Percentiles rank a stretch among this genome's conserved stretches.
Evolutionary conservation across 1,140 invertebrate genomes (phyloP).

Genomic region (Polypedilum vanderplanki): DNA sequence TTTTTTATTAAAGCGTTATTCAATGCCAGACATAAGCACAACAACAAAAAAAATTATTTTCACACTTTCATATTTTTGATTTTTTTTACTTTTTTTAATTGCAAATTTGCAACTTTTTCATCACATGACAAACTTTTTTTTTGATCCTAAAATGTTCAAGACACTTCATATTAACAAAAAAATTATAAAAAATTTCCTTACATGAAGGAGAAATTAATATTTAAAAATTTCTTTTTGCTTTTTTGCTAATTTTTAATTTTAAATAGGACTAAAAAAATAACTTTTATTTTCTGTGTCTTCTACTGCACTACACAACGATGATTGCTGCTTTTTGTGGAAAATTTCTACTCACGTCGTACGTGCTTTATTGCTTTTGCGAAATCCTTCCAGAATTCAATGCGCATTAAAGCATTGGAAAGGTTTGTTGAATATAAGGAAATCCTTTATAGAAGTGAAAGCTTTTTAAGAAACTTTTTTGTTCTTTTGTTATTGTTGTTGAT

Average conservation of each 20-base stretch:
- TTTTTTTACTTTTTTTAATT: not conserved
- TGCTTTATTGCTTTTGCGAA: not conserved
- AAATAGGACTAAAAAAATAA: not conserved
- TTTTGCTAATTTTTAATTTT: not conserved
- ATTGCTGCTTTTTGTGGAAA: too few relatives aligned
- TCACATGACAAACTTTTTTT: not conserved
- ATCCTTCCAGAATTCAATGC: not conserved
- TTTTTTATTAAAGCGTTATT: not conserved
- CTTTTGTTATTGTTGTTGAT: not conserved
- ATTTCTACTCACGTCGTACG: not conserved
- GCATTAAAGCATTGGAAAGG: constrained; percentile 3
- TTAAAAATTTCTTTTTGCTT: too few relatives aligned
- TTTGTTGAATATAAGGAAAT: not conserved
- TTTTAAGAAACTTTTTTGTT: not conserved
- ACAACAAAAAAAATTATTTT: not conserved
- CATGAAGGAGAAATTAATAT: too few relatives aligned
- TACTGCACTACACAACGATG: not conserved
- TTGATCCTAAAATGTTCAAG: not conserved
- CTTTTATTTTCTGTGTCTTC: not conserved
- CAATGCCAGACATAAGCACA: not conserved
- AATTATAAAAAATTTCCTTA: not conserved
- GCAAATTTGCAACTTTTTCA: not conserved
- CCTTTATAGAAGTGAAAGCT: not conserved
- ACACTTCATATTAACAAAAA: not conserved
- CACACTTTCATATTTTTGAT: constrained; percentile 3